A percentile compares a stretch with the other conserved stretches of the same genome.
Conservation (phyloP, 1,140 invertebrate species). For the Probaryconus sp. region DNA sequence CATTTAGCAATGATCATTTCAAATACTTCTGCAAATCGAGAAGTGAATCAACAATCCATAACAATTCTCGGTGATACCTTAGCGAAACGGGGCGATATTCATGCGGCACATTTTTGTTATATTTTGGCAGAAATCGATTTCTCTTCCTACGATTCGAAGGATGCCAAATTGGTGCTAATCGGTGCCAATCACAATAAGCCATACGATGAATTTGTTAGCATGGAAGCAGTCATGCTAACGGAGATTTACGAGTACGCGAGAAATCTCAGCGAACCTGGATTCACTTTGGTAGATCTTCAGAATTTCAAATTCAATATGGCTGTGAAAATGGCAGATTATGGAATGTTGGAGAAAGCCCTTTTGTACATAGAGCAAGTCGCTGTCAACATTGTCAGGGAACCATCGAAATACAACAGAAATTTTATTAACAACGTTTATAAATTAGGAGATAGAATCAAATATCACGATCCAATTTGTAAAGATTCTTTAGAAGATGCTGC, state of each 20-base stretch:
- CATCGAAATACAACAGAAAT: constrained; percentile 78
- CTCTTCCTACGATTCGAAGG: constrained; percentile 81
- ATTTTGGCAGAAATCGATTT: constrained; percentile 91
- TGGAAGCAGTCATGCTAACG: constrained; percentile 93
- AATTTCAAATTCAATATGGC: constrained; percentile 87
- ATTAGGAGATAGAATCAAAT: constrained; percentile 86
- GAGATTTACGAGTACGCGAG: constrained; percentile 97
- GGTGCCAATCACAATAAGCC: constrained; percentile 83
- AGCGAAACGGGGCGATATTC: constrained; percentile 84
- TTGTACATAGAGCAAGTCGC: constrained; percentile 90
- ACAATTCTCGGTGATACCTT: constrained; percentile 87
- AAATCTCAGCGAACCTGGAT: constrained; percentile 87
- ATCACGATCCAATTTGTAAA: constrained; percentile 85
- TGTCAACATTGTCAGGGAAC: constrained; percentile 81
- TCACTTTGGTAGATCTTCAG: constrained; percentile 83
- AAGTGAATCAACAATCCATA: constrained; percentile 90
- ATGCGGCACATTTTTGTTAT: constrained; percentile 96
- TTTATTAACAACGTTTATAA: constrained; percentile 83
- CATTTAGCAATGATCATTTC: constrained; percentile 96
- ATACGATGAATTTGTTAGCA: constrained; percentile 85
- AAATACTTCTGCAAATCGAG: constrained; percentile 88
- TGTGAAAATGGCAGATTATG: constrained; percentile 87
- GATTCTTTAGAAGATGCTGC: constrained; percentile 73
- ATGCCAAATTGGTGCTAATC: constrained; percentile 87
- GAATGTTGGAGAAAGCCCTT: constrained; percentile 86